Conservation (phyloP, 2,797 vertebrate genomes). For the Takifugu ocellatus region DNA sequence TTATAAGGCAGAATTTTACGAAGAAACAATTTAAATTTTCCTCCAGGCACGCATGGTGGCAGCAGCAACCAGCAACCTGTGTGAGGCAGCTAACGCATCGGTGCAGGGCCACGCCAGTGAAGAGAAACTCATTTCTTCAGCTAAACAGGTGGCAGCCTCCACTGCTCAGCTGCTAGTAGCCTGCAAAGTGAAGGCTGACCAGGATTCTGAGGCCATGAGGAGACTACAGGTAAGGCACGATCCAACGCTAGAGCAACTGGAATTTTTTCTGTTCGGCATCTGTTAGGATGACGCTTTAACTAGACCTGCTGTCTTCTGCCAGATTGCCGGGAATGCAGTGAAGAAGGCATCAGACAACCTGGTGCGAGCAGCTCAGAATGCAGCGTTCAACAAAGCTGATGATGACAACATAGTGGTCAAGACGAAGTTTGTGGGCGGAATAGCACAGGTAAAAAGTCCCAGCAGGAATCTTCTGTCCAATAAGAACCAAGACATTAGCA, state of each 20-base stretch:
- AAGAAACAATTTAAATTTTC: rapidly evolving
- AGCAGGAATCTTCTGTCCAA: too few species aligned
- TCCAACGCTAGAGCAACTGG: too few species aligned
- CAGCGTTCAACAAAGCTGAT: conserved; percentile 92
- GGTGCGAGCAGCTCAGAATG: conserved; percentile 93
- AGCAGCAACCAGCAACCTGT: conserved; percentile 94
- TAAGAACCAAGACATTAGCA: too few species aligned
- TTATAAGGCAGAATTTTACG: not conserved
- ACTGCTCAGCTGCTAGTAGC: conserved; percentile 96
- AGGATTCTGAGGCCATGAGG: conserved; percentile 96
- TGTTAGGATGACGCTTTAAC: not conserved
- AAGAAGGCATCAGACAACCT: conserved; percentile 96
- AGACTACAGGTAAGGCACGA: conserved; percentile 85
- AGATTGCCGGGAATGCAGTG: conserved; percentile 98
- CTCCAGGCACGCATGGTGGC: conserved; percentile 94
- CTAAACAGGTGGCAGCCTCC: conserved; percentile 96
- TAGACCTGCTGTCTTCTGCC: not conserved
- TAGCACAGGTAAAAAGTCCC: conserved; percentile 85
- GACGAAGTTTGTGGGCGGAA: conserved; percentile 97
- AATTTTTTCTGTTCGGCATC: not conserved
- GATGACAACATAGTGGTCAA: conserved; percentile 94
- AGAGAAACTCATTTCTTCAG: conserved; percentile 97
- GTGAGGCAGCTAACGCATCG: conserved; percentile 94
- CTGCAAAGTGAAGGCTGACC: conserved; percentile 97
- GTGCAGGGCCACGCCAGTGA: conserved; percentile 96